Percentiles rank a stretch among this genome's conserved stretches.
Conservation (phyloP, 2,113 vertebrate species). For the Piliocolobus tephrosceles region DNA sequence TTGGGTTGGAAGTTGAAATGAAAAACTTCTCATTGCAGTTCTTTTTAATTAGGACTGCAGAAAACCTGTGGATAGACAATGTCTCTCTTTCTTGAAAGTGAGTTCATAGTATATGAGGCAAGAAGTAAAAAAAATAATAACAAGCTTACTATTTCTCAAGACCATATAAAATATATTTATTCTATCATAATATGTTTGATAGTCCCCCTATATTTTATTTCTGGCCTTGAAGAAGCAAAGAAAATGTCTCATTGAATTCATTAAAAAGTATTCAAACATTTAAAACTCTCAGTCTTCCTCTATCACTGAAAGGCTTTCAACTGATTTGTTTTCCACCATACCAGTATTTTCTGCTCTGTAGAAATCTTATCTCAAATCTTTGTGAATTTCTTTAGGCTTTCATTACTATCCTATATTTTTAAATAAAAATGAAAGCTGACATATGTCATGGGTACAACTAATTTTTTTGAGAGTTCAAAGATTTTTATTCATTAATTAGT, state of each 20-base stretch:
- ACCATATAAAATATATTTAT: neutral
- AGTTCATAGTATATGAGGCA: slow-evolving; percentile 73
- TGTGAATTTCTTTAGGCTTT: slow-evolving; percentile 76
- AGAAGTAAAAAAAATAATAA: slow-evolving; percentile 63
- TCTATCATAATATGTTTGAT: neutral
- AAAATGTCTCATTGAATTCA: slow-evolving; percentile 78
- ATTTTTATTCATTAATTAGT: slow-evolving; percentile 30
- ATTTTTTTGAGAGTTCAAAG: slow-evolving; percentile 66
- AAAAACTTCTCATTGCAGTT: slow-evolving; percentile 83
- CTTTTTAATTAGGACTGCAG: slow-evolving; percentile 85
- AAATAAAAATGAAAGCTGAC: slow-evolving; percentile 64
- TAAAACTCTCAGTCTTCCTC: slow-evolving; percentile 53
- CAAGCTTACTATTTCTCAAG: slow-evolving; percentile 10
- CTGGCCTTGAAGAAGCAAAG: slow-evolving; percentile 79
- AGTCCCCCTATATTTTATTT: neutral
- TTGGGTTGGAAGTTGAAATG: slow-evolving; percentile 78
- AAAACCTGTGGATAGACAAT: slow-evolving; percentile 73
- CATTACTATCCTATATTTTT: slow-evolving; percentile 63
- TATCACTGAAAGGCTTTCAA: slow-evolving; percentile 72
- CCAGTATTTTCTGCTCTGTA: slow-evolving; percentile 70
- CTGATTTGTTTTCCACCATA: slow-evolving; percentile 78
- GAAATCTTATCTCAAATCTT: slow-evolving; percentile 70
- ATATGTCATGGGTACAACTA: slow-evolving; percentile 37
- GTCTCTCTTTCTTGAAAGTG: slow-evolving; percentile 50
- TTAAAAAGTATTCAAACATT: slow-evolving; percentile 74